Percentiles rank a stretch among this genome's conserved stretches.
phyloP scores from a whole-genome alignment of 2,797 vertebrate species.

The Falco cherrug region DNA sequence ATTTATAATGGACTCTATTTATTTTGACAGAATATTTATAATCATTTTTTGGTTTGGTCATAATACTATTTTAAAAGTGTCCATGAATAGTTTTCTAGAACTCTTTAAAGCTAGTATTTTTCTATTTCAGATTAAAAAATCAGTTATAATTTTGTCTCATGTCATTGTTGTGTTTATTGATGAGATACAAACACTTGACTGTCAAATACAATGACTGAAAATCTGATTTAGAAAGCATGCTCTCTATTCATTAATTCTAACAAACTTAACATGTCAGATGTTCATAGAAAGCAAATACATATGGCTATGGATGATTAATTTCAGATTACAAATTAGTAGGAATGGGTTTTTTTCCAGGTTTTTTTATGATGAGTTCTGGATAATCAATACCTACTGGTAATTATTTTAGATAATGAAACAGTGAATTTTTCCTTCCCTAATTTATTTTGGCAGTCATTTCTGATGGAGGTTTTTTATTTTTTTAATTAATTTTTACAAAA shows the following conservation, averaged over 20 bases:
- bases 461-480: neutral
- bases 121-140: neutral
- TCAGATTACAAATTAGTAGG: neutral
- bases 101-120: neutral
- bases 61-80: neutral
- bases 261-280: neutral
- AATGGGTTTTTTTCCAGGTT: neutral
- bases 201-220: neutral
- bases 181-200: neutral
- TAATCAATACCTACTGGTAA: conserved; percentile 16
- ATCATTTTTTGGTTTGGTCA: neutral
- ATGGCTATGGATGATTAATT: conserved; percentile 19
- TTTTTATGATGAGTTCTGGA: neutral
- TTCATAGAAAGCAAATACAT: neutral
- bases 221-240: neutral
- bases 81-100: neutral
- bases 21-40: neutral
- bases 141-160: neutral
- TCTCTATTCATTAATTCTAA: neutral
- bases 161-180: neutral
- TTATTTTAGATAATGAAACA: neutral
- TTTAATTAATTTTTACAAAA: neutral
- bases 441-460: neutral
- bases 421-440: neutral
- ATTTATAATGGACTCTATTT: neutral